Evolutionary conservation across 2,797 vertebrate genomes (phyloP).

Genomic region (Remorina albescens): DNA sequence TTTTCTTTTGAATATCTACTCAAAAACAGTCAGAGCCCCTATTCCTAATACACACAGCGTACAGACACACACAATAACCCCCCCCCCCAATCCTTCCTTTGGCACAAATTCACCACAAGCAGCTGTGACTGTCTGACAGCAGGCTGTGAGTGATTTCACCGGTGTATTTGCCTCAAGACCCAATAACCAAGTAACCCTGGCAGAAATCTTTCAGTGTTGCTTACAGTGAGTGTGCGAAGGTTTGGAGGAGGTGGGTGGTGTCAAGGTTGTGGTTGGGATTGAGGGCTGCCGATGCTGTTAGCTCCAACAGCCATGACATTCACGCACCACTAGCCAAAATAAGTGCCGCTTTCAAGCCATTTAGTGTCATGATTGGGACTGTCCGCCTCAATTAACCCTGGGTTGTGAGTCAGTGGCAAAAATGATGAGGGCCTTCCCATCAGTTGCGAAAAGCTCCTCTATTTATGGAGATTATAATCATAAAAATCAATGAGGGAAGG

Average conservation of each 20-base stretch:
- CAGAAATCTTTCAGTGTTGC: slow-evolving; percentile 33
- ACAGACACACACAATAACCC: slow-evolving; percentile 20
- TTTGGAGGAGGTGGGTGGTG: no score
- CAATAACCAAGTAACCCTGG: slow-evolving; percentile 56
- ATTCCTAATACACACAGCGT: neutral
- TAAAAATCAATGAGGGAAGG: slow-evolving; percentile 41
- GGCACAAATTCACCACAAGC: slow-evolving; percentile 37
- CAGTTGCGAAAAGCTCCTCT: slow-evolving; percentile 21
- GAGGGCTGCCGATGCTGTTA: no score
- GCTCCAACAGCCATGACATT: slow-evolving; percentile 65
- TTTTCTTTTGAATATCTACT: neutral
- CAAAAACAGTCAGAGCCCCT: neutral
- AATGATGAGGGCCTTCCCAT: slow-evolving; percentile 32
- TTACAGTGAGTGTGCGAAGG: neutral
- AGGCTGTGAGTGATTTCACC: slow-evolving; percentile 66
- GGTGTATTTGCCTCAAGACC: slow-evolving; percentile 63
- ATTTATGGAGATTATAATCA: slow-evolving; percentile 46
- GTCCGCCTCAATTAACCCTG: slow-evolving; percentile 70
- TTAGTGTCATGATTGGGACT: slow-evolving; percentile 65
- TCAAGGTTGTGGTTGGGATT: no score
- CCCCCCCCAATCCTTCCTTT: neutral
- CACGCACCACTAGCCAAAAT: slow-evolving; percentile 65
- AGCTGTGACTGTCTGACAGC: slow-evolving; percentile 65
- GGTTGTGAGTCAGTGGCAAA: slow-evolving; percentile 35
- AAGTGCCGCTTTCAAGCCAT: slow-evolving; percentile 67